Evolutionary conservation across 2,888 invertebrate genomes (phyloP).

Genomic region (Melinaea marsaeus): DNA sequence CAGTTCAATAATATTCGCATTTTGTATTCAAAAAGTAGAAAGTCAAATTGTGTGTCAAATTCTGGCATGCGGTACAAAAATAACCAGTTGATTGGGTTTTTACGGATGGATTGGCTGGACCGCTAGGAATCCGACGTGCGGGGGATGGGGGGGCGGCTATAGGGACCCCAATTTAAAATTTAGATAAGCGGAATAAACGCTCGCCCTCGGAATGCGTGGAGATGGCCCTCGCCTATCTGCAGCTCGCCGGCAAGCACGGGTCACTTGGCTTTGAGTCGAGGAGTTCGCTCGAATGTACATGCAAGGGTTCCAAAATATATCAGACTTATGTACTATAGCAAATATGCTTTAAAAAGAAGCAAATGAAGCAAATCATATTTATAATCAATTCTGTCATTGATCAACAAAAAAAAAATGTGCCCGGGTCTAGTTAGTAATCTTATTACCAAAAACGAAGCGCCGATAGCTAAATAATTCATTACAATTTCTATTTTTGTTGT

Average conservation of each 20-base stretch:
- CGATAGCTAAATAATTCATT: no score
- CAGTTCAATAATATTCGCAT: slow-evolving; percentile 26
- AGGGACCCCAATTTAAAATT: slow-evolving; percentile 63
- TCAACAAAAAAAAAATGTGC: no score
- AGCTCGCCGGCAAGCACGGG: background rate
- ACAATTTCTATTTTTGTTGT: slow-evolving; percentile 3
- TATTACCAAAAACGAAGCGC: no score
- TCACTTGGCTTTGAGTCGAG: background rate
- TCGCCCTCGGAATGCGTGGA: slow-evolving; percentile 33
- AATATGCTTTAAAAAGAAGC: no score
- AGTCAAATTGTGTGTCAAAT: slow-evolving; percentile 62
- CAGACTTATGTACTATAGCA: no score
- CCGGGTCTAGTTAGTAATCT: no score
- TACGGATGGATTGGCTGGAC: slow-evolving; percentile 61
- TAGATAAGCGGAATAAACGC: slow-evolving; percentile 72
- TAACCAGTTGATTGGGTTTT: slow-evolving; percentile 66
- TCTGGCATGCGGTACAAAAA: slow-evolving; percentile 54
- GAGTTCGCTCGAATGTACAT: background rate
- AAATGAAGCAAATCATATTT: no score
- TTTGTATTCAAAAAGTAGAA: slow-evolving; percentile 40
- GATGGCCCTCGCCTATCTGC: slow-evolving; percentile 9
- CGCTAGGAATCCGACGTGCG: slow-evolving; percentile 54
- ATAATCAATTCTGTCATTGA: no score
- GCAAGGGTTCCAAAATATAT: no score
- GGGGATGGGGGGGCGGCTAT: slow-evolving; percentile 23